Evolutionary conservation across 2,888 invertebrate genomes (phyloP), one percentile per base, ranked within the genome.

Genomic region (Dasypolia templi): DNA sequence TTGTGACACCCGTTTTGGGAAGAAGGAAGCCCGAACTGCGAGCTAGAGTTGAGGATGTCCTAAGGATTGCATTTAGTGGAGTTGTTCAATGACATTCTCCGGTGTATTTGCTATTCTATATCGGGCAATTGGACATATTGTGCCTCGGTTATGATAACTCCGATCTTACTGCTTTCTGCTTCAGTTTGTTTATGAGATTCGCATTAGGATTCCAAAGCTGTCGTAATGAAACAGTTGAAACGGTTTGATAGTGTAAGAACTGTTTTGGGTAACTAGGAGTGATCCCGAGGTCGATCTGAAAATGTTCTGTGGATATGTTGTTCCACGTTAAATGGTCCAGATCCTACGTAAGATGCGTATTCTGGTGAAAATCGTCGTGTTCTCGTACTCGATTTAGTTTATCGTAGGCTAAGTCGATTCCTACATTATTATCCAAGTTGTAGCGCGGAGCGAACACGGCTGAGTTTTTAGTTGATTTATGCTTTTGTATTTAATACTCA

Each of bases 31-130:
- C n/a, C n/a, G n/a, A n/a, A n/a, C n/a, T n/a, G n/a, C n/a, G n/a
- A n/a, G 19, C 32, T 67, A 1, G 44, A 32, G 19, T 42, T 44
- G 32, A 44, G 7, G 1, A 63, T 64, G 12, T 44, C 32, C 19
- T 65, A 14, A 26, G 46, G 6, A 14, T 14, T 19, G 1, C 7
- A 42, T 29, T n/a, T 44, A 1, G n/a, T 66, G 3, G 0, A 19
- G 0, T 9, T 26, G 2, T 26, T 35, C 14, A n/a, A 68, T 63
- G 9, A 6, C 9, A 85, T 85, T 82, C 86, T 88, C 83, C 86
- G 89, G 89, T 88, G 88, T 86, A 86, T 89, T 88, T 89, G 82
- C 85, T 87, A 84, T 87, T n/a, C 85, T 85, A 80, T 85, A 81
- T 81, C 72, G 78, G 67, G 58, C 75, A 59, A 79, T 77, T 79